Evolutionary conservation across 2,113 vertebrate genomes (phyloP).

Genomic region (Albula goreensis): DNA sequence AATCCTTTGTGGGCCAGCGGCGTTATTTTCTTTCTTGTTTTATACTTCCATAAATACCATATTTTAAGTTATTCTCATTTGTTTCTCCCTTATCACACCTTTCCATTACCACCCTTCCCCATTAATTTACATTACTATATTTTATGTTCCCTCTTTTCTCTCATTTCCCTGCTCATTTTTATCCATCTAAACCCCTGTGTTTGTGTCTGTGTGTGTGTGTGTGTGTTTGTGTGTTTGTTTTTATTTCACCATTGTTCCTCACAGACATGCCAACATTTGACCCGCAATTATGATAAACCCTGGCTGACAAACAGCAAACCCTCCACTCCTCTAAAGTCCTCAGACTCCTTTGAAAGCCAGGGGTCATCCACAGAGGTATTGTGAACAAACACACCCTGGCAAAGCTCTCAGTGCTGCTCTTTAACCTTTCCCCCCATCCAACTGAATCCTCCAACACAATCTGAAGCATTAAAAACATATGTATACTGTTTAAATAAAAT

Average conservation of each 20-base stretch:
- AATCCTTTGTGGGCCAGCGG: background rate
- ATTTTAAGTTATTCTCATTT: background rate
- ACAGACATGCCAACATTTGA: conserved; percentile 96
- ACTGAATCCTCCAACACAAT: conserved; percentile 47
- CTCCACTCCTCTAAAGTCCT: conserved; percentile 90
- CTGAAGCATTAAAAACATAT: background rate
- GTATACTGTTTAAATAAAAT: background rate
- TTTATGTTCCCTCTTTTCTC: conserved; percentile 33
- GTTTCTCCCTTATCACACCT: conserved; percentile 48
- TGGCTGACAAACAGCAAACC: conserved; percentile 99
- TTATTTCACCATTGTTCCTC: conserved; percentile 92
- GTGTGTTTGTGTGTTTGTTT: conserved; percentile 63
- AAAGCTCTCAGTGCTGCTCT: conserved; percentile 25
- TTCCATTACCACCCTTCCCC: conserved; percentile 9
- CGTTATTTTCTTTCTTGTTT: background rate
- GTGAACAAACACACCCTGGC: conserved; percentile 62
- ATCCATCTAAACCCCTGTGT: conserved; percentile 53
- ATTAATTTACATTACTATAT: background rate
- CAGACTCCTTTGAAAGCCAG: conserved; percentile 90
- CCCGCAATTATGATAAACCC: conserved; percentile 99
- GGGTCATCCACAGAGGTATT: conserved; percentile 95
- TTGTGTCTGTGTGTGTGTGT: background rate
- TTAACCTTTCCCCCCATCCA: conserved; percentile 41
- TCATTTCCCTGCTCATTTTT: conserved; percentile 53
- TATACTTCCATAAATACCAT: background rate